Evolutionary conservation across 2,113 vertebrate genomes (phyloP).

Genomic region (Anguilla rostrata): DNA sequence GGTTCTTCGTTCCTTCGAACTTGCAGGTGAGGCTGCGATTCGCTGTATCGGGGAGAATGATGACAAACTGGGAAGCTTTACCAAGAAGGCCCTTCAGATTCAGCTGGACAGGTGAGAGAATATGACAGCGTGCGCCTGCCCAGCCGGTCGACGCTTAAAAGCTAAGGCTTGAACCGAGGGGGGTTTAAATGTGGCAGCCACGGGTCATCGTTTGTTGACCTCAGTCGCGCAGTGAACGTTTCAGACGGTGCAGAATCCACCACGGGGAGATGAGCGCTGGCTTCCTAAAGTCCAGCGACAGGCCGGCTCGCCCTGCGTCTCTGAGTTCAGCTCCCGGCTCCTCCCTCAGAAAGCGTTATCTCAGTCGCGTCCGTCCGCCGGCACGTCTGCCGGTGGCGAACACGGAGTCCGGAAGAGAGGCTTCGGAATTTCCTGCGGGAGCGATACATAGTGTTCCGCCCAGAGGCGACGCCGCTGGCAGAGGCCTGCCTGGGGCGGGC

Average conservation of each 20-base stretch:
- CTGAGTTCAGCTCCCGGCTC: not conserved
- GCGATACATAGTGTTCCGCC: not conserved
- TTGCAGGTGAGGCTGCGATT: conserved; percentile 86
- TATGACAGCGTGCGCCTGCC: not conserved
- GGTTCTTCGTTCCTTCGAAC: not conserved
- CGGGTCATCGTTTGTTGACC: not conserved
- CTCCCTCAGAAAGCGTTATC: not conserved
- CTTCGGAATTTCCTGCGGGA: not conserved
- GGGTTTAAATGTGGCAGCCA: not conserved
- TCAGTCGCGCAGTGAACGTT: not conserved
- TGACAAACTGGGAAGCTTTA: conserved; percentile 88
- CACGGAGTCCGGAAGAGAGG: not conserved
- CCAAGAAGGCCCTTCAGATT: conserved; percentile 94
- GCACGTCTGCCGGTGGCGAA: not conserved
- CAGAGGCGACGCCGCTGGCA: not conserved
- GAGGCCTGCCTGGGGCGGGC: not conserved
- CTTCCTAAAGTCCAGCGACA: not conserved
- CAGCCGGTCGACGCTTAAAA: not conserved
- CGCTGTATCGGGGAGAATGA: conserved; percentile 79
- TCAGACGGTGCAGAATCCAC: not conserved
- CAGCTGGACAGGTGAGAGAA: conserved; percentile 89
- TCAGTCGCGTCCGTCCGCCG: not conserved
- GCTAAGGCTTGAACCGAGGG: not conserved
- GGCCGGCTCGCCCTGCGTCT: not conserved
- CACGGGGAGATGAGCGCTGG: not conserved